phyloP scores from a whole-genome alignment of 2,113 vertebrate species.

The Rissa tridactyla region DNA sequence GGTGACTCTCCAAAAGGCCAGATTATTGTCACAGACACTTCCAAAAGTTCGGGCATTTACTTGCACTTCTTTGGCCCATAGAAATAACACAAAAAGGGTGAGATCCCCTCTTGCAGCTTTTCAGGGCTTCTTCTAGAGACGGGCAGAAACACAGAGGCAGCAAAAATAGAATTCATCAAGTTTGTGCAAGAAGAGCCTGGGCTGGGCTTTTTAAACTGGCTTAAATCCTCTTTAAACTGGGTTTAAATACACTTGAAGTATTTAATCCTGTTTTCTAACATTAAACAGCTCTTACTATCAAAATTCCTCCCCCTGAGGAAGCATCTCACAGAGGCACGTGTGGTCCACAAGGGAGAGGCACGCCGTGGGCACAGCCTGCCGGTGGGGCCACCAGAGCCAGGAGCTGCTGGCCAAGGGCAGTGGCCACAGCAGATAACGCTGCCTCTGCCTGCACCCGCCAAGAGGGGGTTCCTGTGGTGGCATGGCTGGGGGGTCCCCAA shows the following conservation, averaged over 20 bases:
- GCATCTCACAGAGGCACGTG: accelerated
- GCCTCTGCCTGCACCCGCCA: background rate
- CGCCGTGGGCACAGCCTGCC: background rate
- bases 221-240: background rate
- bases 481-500: no score
- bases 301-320: background rate
- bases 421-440: accelerated
- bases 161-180: background rate
- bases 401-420: background rate
- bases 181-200: background rate
- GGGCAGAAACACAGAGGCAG: background rate
- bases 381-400: accelerated
- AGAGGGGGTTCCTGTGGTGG: background rate
- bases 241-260: background rate
- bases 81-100: background rate
- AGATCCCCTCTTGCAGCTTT: background rate
- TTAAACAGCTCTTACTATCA: background rate
- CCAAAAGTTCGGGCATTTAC: background rate
- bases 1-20: background rate
- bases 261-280: background rate
- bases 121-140: background rate
- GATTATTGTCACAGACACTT: background rate
- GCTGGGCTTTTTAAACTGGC: background rate
- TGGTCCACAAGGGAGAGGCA: background rate
- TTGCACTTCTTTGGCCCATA: background rate